Percentiles rank a stretch among this genome's conserved stretches.
Conservation (phyloP, 1,140 invertebrate species). For the Portunus trituberculatus region DNA sequence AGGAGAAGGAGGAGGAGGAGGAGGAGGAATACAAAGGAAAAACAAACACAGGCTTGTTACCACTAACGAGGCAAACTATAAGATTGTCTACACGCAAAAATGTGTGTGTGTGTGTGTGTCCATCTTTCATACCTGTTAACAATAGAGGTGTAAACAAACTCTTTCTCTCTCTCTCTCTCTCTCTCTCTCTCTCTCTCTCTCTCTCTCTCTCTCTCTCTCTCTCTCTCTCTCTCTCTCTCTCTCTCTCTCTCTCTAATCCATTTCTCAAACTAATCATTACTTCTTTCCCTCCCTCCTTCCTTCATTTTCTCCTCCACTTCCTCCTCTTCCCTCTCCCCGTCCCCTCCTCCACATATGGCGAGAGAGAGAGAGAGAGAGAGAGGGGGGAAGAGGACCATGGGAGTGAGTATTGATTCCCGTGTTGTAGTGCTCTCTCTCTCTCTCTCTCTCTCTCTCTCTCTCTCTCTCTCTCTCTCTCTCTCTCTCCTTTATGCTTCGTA, state of each 20-base stretch:
- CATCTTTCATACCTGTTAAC: too few relatives aligned
- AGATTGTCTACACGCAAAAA: too few relatives aligned
- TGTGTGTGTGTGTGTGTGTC: too few relatives aligned
- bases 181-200: not conserved
- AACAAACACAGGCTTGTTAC: not conserved
- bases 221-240: not conserved
- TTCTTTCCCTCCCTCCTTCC: not conserved
- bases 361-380: too few relatives aligned
- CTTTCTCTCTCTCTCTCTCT: not conserved
- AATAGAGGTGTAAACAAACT: not conserved
- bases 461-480: constrained; percentile 55
- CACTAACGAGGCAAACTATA: too few relatives aligned
- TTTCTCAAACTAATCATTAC: not conserved
- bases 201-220: constrained; percentile 15
- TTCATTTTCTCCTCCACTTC: not conserved
- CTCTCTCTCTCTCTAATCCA: not conserved
- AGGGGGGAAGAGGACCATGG: not conserved
- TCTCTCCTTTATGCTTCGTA: constrained; percentile 2
- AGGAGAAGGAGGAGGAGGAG: not conserved
- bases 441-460: constrained; percentile 58
- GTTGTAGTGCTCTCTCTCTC: constrained; percentile 32
- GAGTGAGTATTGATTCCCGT: not conserved
- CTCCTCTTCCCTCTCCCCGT: not conserved
- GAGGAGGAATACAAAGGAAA: not conserved
- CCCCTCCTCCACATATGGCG: too few relatives aligned